Evolutionary conservation across 53 echinoderm and acorn worm species (phyloP).

Genomic region (Patiria pectinifera): DNA sequence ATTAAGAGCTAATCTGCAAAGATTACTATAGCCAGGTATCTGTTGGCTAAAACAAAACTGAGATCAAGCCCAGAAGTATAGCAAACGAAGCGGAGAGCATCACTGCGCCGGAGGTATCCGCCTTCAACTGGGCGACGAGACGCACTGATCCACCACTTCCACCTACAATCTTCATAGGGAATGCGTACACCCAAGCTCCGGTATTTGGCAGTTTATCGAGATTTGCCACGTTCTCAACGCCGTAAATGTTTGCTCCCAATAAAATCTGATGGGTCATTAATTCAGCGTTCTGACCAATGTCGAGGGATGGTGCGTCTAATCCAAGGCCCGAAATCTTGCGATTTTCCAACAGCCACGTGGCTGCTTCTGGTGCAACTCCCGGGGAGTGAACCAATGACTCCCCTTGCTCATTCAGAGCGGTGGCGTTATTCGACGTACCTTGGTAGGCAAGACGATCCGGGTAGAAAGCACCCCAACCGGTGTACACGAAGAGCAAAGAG

Average conservation of each 20-base stretch:
- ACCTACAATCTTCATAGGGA: conserved; percentile 44
- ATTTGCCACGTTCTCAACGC: conserved; percentile 59
- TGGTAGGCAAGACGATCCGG: conserved; percentile 53
- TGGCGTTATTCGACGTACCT: conserved; percentile 32
- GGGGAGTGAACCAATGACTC: conserved; percentile 50
- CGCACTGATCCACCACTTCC: conserved; percentile 54
- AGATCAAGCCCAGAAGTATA: too few species aligned
- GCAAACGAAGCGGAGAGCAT: background rate
- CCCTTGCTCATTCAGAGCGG: conserved; percentile 34
- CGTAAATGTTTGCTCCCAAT: conserved; percentile 28
- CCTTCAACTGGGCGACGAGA: background rate
- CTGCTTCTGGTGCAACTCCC: conserved; percentile 54
- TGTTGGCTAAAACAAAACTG: too few species aligned
- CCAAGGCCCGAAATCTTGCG: conserved; percentile 17
- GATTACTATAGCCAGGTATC: too few species aligned
- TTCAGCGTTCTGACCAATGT: conserved; percentile 4
- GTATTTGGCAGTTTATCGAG: conserved; percentile 44
- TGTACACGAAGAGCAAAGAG: conserved; percentile 46
- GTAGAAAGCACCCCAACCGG: conserved; percentile 59
- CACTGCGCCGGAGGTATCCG: background rate
- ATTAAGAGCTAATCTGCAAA: too few species aligned
- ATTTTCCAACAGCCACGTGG: conserved; percentile 50
- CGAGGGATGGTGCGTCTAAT: conserved; percentile 40
- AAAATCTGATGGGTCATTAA: conserved; percentile 7
- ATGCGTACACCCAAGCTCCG: conserved; percentile 34